A percentile compares a stretch with the other conserved stretches of the same genome.
Conservation (phyloP, 2,113 vertebrate genomes). For the Pitta sordida region DNA sequence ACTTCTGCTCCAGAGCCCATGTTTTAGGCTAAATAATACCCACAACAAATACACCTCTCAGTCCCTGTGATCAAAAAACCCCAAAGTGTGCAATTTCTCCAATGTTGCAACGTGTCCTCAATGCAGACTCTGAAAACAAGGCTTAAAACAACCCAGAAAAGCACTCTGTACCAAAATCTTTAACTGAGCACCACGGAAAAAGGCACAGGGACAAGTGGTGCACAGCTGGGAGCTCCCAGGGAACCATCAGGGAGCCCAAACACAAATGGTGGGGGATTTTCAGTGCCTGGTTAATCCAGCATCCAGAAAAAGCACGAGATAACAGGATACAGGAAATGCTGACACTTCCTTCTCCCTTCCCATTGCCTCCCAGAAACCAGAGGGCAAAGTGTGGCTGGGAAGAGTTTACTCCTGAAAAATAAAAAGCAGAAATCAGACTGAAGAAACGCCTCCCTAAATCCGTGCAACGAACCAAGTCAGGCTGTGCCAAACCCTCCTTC, state of each 20-base stretch:
- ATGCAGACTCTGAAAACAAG: background rate
- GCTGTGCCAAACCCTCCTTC: background rate
- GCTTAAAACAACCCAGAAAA: background rate
- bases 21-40: background rate
- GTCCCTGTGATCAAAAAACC: background rate
- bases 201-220: background rate
- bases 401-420: background rate
- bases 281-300: background rate
- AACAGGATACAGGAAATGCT: conserved; percentile 69
- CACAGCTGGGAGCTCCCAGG: background rate
- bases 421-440: background rate
- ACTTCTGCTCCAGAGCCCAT: background rate
- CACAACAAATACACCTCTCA: background rate
- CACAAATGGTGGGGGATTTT: background rate
- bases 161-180: background rate
- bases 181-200: background rate
- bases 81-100: background rate
- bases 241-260: no score
- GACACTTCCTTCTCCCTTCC: conserved; percentile 44
- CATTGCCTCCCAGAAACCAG: conserved; percentile 13
- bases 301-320: conserved; percentile 42
- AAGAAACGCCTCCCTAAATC: background rate
- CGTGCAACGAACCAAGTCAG: background rate
- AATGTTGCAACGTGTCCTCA: background rate
- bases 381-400: background rate